Base-by-base conservation (phyloP, 1,140 invertebrate species). In the Xylocopa sonorina region DNA sequence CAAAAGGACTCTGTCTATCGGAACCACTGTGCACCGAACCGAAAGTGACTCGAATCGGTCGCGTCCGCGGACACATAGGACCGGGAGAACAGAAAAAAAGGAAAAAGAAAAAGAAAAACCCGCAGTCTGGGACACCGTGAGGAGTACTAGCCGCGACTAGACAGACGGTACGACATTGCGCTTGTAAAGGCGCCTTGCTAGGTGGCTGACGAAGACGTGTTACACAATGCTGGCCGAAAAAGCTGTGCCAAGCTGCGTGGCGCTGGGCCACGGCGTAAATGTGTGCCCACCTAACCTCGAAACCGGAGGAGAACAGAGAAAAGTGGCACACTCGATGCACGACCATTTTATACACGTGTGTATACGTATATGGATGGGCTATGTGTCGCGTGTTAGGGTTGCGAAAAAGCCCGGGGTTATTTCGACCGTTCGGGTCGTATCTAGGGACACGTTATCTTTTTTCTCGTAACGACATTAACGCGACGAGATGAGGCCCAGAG, bases 161-260 rank as follows among this genome's bases (percentile, higher is more conserved):
- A 50, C 66, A 27, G 43, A 80, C 72, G 76, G 43, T 48, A 34
- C 67, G 63, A 77, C 79, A 71, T 81, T 81, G 79, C 41, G 74
- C 46, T 63, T 62, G 64, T 63, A 76, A 67, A 76, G 60, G 32
- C 71, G 55, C 32, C 29, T 43, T 50, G 51, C 77, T 75, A 21
- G 67, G 73, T 21, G 21, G 48, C 64, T 62, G 21, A 55, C 66
- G 57, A 24, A 32, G 9, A 60, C 77, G 76, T 64, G 78, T 90
- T 90, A 89, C 88, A 89, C 89, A 90, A 90, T 85, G 57, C 81
- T 89, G 89, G 85, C 89, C 88, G 78, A 85, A 89, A 87, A 87
- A 82, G 76, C 81, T 48, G 85, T 90, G 89, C 89, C 89, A 90
- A 90, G 86, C 80, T 88, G 88, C 88, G 88, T 88, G 88, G 87